Base-by-base conservation (phyloP, 2,888 invertebrate species). In the Sinodicranocentrus sp. region DNA sequence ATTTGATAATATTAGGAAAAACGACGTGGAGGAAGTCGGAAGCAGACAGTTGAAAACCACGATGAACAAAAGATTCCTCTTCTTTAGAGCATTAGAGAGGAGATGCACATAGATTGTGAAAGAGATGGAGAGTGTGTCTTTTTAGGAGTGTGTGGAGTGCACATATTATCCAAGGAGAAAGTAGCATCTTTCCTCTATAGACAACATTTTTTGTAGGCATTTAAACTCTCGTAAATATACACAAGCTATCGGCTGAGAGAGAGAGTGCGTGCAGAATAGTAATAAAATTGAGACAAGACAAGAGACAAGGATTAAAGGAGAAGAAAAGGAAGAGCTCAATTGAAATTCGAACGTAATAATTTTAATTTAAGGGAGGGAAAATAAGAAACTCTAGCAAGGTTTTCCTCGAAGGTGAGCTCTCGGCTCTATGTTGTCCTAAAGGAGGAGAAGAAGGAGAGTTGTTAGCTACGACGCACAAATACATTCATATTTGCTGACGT, bases 321-420 rank as follows among this genome's bases (percentile, higher is more conserved):
- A 59, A 25, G 57, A 44, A 54, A 52, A 70, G 59, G 75, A 82
- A 76, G 71, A 71, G 39, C 82, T 82, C 82, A 76, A 82, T 82
- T 82, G 82, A 82, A 82, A 82, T 82, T 82, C 82, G 82, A 82
- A 76, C 76, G 82, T 82, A 76, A 82, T 82, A 82, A 76, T 76
- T 82, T 82, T 82, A 76, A 76, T 82, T 82, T 82, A 73, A 59
- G 68, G 43, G 79, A 79, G 75, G 59, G 57, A 68, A 71, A 61
- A 65, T 44, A 61, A 59, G 44, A 63, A 79, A 63, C 43, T 21
- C 17, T 15, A 15, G 5, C n/a, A n/a, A n/a, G n/a, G n/a, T n/a
- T n/a, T n/a, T n/a, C n/a, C n/a, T n/a, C n/a, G n/a, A n/a, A n/a
- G n/a, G n/a, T n/a, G n/a, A n/a, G n/a, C n/a, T n/a, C n/a, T n/a